A percentile compares a stretch with the other conserved stretches of the same genome.
Evolutionary conservation across 2,113 vertebrate species (phyloP).

Genomic region (Pseudorectes ferrugineus): DNA sequence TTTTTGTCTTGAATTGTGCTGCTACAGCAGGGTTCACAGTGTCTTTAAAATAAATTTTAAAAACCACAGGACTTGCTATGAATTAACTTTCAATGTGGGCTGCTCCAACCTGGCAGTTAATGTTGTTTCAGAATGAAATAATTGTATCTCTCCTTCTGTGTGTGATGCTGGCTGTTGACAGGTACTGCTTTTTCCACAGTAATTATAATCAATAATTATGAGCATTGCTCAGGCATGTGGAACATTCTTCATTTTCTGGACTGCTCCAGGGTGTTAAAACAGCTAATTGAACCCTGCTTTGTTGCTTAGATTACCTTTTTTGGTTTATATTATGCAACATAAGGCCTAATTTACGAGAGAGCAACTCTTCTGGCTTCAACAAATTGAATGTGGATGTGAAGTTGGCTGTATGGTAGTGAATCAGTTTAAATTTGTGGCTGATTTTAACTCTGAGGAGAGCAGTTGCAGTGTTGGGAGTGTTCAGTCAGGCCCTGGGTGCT

Average conservation of each 20-base stretch:
- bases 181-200: background rate
- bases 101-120: background rate
- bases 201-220: background rate
- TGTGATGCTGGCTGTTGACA: background rate
- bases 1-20: background rate
- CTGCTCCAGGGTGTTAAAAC: background rate
- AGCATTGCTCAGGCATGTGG: background rate
- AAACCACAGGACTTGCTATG: background rate
- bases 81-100: background rate
- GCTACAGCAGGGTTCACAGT: background rate
- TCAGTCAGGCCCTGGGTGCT: background rate
- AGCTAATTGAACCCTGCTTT: background rate
- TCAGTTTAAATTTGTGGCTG: background rate
- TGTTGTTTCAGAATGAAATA: background rate
- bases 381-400: background rate
- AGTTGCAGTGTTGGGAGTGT: background rate
- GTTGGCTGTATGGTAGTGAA: background rate
- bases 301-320: background rate
- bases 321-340: background rate
- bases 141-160: background rate
- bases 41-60: background rate
- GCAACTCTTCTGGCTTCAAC: background rate
- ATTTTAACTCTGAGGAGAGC: background rate
- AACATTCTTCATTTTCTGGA: background rate
- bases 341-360: background rate